A percentile compares a stretch with the other conserved stretches of the same genome.
These are phyloP conservation scores for Anthoscopus minutus DNA, from an alignment of 2,113 vertebrate species.

Conservation along the genomic window DNA sequence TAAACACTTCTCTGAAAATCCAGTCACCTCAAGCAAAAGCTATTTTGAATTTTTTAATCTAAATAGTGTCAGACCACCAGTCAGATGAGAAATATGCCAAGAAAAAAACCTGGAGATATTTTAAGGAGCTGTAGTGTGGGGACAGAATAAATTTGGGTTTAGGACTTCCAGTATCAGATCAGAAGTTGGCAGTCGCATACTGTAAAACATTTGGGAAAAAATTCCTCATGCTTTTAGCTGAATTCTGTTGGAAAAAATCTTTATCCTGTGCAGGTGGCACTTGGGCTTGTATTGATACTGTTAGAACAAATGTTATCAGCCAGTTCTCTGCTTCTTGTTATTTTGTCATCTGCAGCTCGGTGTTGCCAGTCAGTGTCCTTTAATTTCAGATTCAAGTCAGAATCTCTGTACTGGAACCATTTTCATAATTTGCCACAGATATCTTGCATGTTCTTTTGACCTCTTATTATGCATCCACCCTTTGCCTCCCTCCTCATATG, in stretches of 20 bases:
- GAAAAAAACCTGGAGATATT: background rate
- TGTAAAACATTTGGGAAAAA: background rate
- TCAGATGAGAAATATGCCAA: background rate
- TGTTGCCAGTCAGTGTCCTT: background rate
- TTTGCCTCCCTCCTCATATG: background rate
- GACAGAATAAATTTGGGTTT: background rate
- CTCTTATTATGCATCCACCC: background rate
- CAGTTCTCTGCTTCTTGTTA: background rate
- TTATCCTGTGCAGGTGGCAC: background rate
- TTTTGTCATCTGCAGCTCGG: background rate
- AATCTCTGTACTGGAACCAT: background rate
- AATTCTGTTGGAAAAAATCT: background rate
- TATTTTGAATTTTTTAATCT: background rate
- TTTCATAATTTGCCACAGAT: background rate
- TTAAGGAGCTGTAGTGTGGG: background rate
- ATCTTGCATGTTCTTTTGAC: background rate
- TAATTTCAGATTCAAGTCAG: background rate
- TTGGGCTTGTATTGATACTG: background rate
- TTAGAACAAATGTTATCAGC: background rate
- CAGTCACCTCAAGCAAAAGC: background rate
- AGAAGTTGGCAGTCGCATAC: background rate
- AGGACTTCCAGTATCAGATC: background rate
- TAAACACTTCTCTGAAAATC: background rate
- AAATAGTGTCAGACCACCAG: background rate
- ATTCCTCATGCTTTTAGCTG: background rate